Base-by-base conservation (phyloP, 2,113 vertebrate species). In the Gracilinanus agilis region DNA sequence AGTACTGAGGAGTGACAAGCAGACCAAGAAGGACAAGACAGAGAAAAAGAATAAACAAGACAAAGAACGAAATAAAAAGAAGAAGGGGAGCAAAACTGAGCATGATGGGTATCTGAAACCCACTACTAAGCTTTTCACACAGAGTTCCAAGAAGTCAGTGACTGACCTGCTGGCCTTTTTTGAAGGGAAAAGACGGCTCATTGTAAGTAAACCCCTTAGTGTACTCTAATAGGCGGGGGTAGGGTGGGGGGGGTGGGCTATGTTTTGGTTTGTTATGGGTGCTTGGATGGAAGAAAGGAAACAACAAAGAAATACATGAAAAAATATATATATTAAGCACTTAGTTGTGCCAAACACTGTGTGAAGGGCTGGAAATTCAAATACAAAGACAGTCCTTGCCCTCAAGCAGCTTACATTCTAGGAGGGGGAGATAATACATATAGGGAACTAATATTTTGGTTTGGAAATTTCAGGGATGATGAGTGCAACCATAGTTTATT, bases 161-260 rank as follows among this genome's bases (percentile, higher is more conserved):
- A 95, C 97, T 0, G 98, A 98, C 89, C 99, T 99, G 95, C 98
- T 99, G 98, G 99, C 99, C 53, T 99, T 99, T 98, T 99, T 99
- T 98, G 99, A 99, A 98, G 99, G 99, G 98, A 99, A 99, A 97
- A 99, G 99, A 92, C 98, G 99, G 23, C 98, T 99, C 54, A 98
- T 99, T 94, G 99, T 99, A 98, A 99, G 99, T 99, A 97, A 92
- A 19, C 40, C 53, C 91, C 55, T 94, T 12, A 92, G n/a, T 54
- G 3, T 12, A 0, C 34, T 83, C 12, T 44, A 75, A 53, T 93
- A 44, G 27, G 91, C n/a, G n/a, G n/a, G n/a, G n/a, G n/a, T n/a
- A n/a, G 91, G 88, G 55, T 9, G 24, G 40, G 53, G 55, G 12
- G 53, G 29, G n/a, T 2, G 6, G 16, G 44, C 34, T 53, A 2